Evolutionary conservation across 2,797 vertebrate species (phyloP).

Genomic region (Nyctibius grandis): DNA sequence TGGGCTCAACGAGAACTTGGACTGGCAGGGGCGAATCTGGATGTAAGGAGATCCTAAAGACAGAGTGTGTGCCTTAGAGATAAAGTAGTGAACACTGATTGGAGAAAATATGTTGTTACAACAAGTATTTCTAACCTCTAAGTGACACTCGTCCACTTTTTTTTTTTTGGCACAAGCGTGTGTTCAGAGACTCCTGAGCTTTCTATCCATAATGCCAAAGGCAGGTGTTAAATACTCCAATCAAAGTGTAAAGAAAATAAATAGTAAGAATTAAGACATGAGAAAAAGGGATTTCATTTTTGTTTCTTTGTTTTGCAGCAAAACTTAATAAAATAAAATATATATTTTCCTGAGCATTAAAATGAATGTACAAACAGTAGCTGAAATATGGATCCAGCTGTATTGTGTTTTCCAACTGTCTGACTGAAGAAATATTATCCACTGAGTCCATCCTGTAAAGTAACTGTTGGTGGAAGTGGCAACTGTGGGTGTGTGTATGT

Average conservation of each 20-base stretch:
- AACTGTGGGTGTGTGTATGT: not conserved
- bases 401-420: not conserved
- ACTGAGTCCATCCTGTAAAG: not conserved
- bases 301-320: conserved; percentile 59
- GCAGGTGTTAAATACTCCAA: conserved; percentile 55
- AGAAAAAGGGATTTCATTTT: conserved; percentile 35
- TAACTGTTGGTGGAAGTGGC: not conserved
- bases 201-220: conserved; percentile 56
- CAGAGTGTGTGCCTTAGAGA: conserved; percentile 60
- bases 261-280: conserved; percentile 22
- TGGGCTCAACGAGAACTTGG: not conserved
- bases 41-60: not conserved
- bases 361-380: conserved; percentile 45
- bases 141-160: conserved; percentile 25
- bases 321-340: conserved; percentile 44
- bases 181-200: conserved; percentile 55
- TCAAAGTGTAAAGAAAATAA: conserved; percentile 38
- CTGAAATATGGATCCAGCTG: not conserved
- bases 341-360: conserved; percentile 61
- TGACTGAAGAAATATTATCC: not conserved
- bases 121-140: conserved; percentile 38
- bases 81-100: conserved; percentile 46
- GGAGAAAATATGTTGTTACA: conserved; percentile 20
- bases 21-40: not conserved
- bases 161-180: conserved; percentile 7